A percentile compares a stretch with the other conserved stretches of the same genome.
phyloP scores from a whole-genome alignment of 2,888 invertebrate species.

The Parnassius smintheus region DNA sequence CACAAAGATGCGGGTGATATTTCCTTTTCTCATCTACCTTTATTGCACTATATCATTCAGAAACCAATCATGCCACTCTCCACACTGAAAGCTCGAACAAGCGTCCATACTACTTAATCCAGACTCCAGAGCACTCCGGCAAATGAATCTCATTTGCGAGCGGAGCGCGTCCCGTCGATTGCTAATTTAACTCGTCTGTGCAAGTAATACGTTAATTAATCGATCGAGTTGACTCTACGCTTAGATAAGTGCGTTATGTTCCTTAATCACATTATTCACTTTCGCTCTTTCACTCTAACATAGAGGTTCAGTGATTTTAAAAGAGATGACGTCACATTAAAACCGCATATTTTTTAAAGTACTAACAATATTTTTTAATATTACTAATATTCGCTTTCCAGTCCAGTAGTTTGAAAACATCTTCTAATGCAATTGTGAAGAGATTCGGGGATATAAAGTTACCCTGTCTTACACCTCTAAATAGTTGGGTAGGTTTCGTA shows the following conservation, averaged over 20 bases:
- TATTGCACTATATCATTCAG: not conserved
- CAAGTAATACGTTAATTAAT: slow-evolving; percentile 54
- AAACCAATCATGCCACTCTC: not conserved
- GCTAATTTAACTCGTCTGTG: slow-evolving; percentile 47
- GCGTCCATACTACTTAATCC: not conserved
- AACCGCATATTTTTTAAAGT: no score
- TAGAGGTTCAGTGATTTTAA: no score
- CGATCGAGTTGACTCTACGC: slow-evolving; percentile 41
- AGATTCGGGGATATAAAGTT: no score
- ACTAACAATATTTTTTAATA: no score
- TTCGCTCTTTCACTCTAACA: not conserved
- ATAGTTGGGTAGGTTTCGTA: no score
- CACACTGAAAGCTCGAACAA: not conserved
- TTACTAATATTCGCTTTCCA: no score
- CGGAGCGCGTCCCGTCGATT: slow-evolving; percentile 20
- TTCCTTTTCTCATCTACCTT: no score
- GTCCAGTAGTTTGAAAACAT: no score
- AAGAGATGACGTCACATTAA: no score
- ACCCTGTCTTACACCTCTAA: no score
- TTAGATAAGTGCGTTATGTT: slow-evolving; percentile 45
- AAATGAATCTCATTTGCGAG: slow-evolving; percentile 24
- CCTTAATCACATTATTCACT: not conserved
- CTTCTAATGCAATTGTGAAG: no score
- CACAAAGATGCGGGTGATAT: no score
- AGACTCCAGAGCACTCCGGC: not conserved